Evolutionary conservation across 2,113 vertebrate species (phyloP).

Genomic region (rabbit (Oryctolagus cuniculus)): DNA sequence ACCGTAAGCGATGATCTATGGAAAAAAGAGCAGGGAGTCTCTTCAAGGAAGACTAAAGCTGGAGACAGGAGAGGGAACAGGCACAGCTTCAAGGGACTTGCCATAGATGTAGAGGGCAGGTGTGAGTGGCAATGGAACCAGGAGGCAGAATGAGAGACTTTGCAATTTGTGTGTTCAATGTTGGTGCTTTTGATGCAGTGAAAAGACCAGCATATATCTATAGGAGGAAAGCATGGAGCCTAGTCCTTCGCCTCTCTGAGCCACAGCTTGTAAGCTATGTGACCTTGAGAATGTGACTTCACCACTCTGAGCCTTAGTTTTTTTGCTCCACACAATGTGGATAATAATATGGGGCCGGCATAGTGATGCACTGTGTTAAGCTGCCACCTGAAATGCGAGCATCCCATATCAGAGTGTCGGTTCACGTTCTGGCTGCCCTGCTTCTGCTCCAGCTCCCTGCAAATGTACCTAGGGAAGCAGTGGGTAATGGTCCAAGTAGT

Average conservation of each 20-base stretch:
- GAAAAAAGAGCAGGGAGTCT: not conserved
- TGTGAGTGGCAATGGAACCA: not conserved
- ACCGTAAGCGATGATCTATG: not conserved
- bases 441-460: too few species aligned
- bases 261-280: not conserved
- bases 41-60: not conserved
- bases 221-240: not conserved
- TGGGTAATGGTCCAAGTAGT: too few species aligned
- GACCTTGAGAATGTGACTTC: not conserved
- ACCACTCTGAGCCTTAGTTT: not conserved
- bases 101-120: not conserved
- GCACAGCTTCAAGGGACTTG: not conserved
- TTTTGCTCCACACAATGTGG: conserved; percentile 15
- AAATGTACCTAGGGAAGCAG: too few species aligned
- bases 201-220: not conserved
- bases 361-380: too few species aligned
- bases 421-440: too few species aligned
- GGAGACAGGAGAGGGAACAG: not conserved
- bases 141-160: not conserved
- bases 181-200: not conserved
- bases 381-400: too few species aligned
- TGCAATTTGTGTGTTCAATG: not conserved
- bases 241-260: not conserved
- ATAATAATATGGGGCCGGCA: too few species aligned
- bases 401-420: too few species aligned